Evolutionary conservation across 1,140 invertebrate species (phyloP), one percentile per base, ranked within the genome.

Genomic region (Polypedilum pembai): DNA sequence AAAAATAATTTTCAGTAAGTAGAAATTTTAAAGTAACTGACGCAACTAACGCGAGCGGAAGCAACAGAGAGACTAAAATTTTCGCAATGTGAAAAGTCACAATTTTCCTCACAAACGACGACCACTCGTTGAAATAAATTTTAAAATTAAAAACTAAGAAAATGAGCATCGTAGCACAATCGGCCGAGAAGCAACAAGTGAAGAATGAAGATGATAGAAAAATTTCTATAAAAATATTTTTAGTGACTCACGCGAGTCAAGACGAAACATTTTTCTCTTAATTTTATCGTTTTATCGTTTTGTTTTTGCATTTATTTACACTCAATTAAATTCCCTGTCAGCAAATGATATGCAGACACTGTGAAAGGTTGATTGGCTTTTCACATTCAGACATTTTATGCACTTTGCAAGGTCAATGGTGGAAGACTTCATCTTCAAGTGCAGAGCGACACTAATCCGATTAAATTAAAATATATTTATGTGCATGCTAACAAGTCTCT

Each of bases 11-110:
- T 33, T 33, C 24, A 33, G 24, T 33, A 33, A 33, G 24, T 33
- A 33, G 5, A 33, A 33, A 56, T n/a, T n/a, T n/a, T n/a, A n/a
- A n/a, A n/a, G n/a, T n/a, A 56, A 15, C 45, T 15, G n/a, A 56
- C 45, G 45, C 45, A 56, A 56, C 0, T 56, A n/a, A 56, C 45
- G 12, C 45, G 45, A 56, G 12, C 45, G 45, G 45, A 56, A 56
- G 45, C 45, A 56, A 56, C 45, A 56, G 45, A 56, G 45, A 56
- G 45, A 56, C 45, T 56, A 56, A 56, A 15, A n/a, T 56, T 56
- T 12, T 56, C n/a, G 45, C 45, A 56, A 56, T n/a, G 45, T 4
- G 45, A 56, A 56, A 56, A 56, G 45, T 56, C 12, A n/a, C 45
- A 56, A 56, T 56, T 56, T 56, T 56, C 45, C 45, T 12, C 12